Evolutionary conservation across 2,888 invertebrate species (phyloP), one percentile per base, ranked within the genome.

Genomic region (Amblyteles armatorius): DNA sequence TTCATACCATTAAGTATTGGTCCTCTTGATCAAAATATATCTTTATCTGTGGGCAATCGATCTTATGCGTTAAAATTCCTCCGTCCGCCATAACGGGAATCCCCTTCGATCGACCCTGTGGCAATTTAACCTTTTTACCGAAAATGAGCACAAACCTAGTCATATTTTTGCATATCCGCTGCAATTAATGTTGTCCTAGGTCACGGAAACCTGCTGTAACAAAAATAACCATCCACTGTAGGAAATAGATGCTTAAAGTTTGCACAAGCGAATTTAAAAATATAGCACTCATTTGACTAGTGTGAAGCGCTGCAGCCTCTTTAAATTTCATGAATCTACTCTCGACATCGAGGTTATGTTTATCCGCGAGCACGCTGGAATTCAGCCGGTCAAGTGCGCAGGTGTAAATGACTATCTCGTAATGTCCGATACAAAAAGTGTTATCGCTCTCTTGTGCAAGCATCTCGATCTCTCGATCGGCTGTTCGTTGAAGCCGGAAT

Each of bases 1-100:
- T 94, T 87, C 94, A 94, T 87, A 94, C 94, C 19, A 89, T 94
- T 74, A 76, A 94, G 86, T 94, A 94, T 89, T 90, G 89, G 86
- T 78, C 55, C 4, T 69, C 33, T 26, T 67, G 22, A 68, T 19
- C n/a, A 26, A 36, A 36, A 68, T 63, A 50, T 19, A 52, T 52
- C 52, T 52, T 52, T 19, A 7, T 52, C n/a, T 6, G n/a, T 19
- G n/a, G 19, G 19, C n/a, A 52, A 52, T 52, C 1, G n/a, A 52
- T 6, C 1, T 9, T 9, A 40, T 19, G 19, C 5, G 2, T 52
- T 19, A 4, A n/a, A 40, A 52, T n/a, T 52, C 7, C 19, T 19
- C 52, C n/a, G 52, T 9, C 19, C 11, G 40, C 11, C 11, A 40
- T 40, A 40, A 40, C 40, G 40, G 40, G 40, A 40, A 40, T 9